These are phyloP conservation scores for Tricholaema leucomelas DNA, from an alignment of 2,113 vertebrate species.

Conservation along the genomic window DNA sequence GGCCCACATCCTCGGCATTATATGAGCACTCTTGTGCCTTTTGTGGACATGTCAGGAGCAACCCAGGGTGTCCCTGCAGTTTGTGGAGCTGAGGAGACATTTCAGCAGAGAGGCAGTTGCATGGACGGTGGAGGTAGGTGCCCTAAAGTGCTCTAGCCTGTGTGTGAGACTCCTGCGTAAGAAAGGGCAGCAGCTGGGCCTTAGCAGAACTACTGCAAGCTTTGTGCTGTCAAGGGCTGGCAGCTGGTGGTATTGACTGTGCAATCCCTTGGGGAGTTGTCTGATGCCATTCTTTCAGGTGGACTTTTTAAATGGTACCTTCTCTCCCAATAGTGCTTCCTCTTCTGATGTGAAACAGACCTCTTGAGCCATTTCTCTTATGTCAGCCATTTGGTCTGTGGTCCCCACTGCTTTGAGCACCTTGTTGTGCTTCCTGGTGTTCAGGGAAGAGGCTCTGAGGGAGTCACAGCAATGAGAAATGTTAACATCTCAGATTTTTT, in stretches of 20 bases:
- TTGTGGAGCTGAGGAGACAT: rapidly evolving
- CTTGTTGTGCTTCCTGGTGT: background rate
- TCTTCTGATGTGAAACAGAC: background rate
- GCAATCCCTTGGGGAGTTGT: background rate
- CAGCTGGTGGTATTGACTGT: background rate
- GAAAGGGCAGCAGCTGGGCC: no score
- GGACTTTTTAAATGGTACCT: background rate
- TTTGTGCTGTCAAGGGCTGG: background rate
- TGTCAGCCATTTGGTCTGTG: background rate
- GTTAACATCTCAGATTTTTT: background rate
- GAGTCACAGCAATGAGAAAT: background rate
- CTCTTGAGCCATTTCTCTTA: background rate
- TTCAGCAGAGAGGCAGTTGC: rapidly evolving
- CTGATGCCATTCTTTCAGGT: background rate
- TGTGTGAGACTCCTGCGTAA: background rate
- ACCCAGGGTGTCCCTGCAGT: background rate
- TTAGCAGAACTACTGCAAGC: background rate
- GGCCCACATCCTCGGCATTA: background rate
- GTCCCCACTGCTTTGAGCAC: background rate
- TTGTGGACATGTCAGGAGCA: background rate
- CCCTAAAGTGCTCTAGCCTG: background rate
- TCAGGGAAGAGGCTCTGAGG: background rate
- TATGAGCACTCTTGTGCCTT: background rate
- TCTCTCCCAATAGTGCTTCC: background rate
- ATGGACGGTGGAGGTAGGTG: background rate